Conservation (phyloP, 2,113 vertebrate genomes). For the Vireo altiloquus region DNA sequence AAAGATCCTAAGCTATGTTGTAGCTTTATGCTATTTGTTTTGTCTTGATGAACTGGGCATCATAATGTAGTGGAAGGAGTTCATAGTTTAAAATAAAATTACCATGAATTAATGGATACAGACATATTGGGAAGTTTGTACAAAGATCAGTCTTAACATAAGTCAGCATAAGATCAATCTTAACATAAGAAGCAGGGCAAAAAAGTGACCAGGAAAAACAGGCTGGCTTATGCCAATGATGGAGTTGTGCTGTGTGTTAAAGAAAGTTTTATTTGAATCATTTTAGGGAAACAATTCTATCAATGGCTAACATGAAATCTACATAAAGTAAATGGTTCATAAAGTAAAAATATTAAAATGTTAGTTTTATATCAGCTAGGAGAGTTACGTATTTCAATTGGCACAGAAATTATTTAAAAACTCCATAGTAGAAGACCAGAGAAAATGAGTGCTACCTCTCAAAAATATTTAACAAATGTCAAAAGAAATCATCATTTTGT, state of each 20-base stretch:
- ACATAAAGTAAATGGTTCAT: neutral
- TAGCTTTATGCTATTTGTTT: neutral
- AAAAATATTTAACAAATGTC: neutral
- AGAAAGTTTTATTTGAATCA: neutral
- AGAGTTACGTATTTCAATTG: neutral
- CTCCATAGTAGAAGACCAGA: neutral
- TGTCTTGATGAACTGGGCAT: neutral
- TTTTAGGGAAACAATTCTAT: neutral
- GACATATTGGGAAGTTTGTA: neutral
- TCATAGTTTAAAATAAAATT: neutral
- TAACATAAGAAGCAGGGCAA: neutral
- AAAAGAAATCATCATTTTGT: neutral
- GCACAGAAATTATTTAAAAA: neutral
- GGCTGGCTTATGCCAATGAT: neutral
- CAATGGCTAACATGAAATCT: neutral
- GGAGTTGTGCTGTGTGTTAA: neutral
- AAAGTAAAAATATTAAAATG: neutral
- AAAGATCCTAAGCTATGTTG: neutral
- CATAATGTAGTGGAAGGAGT: neutral
- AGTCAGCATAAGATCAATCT: neutral
- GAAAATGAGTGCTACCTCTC: neutral
- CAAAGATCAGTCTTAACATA: neutral
- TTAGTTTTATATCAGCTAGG: neutral
- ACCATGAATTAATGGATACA: neutral
- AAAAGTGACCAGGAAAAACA: neutral